phyloP scores from a whole-genome alignment of 1,140 invertebrate genomes.

The Brachionus koreanus region DNA sequence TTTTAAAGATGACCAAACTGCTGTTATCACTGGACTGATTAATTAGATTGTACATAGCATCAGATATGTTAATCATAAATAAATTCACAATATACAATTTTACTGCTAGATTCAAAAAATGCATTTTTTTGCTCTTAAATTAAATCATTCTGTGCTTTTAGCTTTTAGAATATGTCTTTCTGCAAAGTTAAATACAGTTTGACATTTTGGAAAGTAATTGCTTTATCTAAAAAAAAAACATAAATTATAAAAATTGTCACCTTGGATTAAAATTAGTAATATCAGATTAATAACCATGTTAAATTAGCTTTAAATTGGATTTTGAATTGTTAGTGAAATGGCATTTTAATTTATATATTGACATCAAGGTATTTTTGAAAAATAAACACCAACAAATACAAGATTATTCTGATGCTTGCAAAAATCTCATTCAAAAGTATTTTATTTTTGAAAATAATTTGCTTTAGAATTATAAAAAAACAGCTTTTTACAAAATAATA shows the following conservation, averaged over 20 bases:
- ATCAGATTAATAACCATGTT: too few relatives aligned
- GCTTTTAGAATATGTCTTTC: not conserved
- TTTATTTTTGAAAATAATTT: not conserved
- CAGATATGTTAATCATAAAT: not conserved
- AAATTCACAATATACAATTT: not conserved
- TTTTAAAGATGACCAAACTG: slow-evolving; percentile 22
- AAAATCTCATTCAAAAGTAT: not conserved
- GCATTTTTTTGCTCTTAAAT: not conserved
- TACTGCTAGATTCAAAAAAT: not conserved
- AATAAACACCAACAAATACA: not conserved
- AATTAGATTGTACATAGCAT: not conserved
- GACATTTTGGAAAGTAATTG: not conserved
- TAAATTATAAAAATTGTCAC: too few relatives aligned
- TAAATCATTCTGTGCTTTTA: not conserved
- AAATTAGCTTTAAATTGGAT: not conserved
- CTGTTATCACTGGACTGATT: not conserved
- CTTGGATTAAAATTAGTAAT: too few relatives aligned
- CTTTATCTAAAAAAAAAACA: not conserved
- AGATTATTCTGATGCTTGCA: not conserved
- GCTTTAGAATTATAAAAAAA: not conserved
- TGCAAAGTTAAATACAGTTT: not conserved
- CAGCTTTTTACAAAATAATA: not conserved
- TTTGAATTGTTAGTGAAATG: not conserved
- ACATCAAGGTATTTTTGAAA: not conserved
- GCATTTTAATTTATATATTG: not conserved